phyloP scores from a whole-genome alignment of 2,797 vertebrate species.

The Pangasius mekongensis region DNA sequence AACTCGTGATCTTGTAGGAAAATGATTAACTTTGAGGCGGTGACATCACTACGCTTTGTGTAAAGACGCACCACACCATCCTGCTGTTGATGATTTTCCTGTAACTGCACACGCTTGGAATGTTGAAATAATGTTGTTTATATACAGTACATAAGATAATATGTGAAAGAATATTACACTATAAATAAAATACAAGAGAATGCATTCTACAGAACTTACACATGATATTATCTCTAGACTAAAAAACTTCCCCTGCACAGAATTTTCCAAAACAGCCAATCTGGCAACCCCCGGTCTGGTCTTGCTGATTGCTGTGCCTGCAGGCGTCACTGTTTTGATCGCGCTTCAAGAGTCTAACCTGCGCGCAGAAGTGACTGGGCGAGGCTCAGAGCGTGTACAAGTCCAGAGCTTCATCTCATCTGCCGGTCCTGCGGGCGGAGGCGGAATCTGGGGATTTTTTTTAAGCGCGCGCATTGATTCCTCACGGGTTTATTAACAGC shows the following conservation, averaged over 20 bases:
- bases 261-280: neutral
- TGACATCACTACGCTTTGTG: neutral
- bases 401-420: constrained; percentile 25
- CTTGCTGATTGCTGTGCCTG: neutral
- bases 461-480: neutral
- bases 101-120: neutral
- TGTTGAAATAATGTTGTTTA: neutral
- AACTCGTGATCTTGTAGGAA: neutral
- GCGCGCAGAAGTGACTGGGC: constrained; percentile 16
- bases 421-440: constrained; percentile 46
- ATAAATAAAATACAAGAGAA: neutral
- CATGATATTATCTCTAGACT: too few relatives aligned
- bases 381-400: constrained; percentile 16
- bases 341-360: constrained; percentile 28
- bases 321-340: constrained; percentile 36
- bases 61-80: neutral
- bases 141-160: neutral
- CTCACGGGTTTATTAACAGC: neutral
- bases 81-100: neutral
- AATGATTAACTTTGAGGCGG: neutral
- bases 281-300: constrained; percentile 17
- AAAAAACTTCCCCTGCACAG: too few relatives aligned
- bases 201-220: neutral
- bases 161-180: neutral
- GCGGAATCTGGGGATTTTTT: neutral